Percentiles rank a stretch among this genome's conserved stretches.
Evolutionary conservation across 2,888 invertebrate species (phyloP).

Genomic region (Melanotus villosus): DNA sequence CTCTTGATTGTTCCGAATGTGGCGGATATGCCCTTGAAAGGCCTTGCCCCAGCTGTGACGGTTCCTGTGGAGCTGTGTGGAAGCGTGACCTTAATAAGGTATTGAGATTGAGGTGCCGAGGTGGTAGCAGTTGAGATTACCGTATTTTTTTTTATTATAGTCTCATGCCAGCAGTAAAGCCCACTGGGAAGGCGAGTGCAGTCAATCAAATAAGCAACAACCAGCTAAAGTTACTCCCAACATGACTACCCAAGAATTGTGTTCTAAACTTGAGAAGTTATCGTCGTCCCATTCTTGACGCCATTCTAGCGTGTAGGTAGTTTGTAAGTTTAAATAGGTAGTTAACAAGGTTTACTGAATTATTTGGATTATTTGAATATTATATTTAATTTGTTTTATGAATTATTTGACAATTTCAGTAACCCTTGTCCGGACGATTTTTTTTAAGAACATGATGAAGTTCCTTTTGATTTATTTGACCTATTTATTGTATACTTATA

Average conservation of each 20-base stretch:
- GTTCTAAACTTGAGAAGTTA: constrained; percentile 71
- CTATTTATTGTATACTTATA: constrained; percentile 11
- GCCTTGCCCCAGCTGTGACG: constrained; percentile 84
- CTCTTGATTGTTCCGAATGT: constrained; percentile 84
- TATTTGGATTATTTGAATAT: constrained; percentile 20
- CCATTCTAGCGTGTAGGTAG: constrained; percentile 65
- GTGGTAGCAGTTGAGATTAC: not conserved
- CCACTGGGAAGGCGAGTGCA: constrained; percentile 80
- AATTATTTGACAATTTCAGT: constrained; percentile 19
- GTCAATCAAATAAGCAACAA: constrained; percentile 56
- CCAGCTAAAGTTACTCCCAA: constrained; percentile 31
- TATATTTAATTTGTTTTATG: constrained; percentile 12
- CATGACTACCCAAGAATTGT: constrained; percentile 68
- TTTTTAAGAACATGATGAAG: constrained; percentile 27
- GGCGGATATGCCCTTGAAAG: constrained; percentile 83
- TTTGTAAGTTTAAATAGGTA: constrained; percentile 33
- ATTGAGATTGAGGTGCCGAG: constrained; percentile 57
- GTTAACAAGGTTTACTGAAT: constrained; percentile 45
- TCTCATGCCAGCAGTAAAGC: constrained; percentile 81
- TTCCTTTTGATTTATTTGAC: constrained; percentile 34
- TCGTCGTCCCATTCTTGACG: constrained; percentile 68
- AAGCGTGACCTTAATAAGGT: constrained; percentile 85
- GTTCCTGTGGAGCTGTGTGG: constrained; percentile 80
- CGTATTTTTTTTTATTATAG: constrained; percentile 69
- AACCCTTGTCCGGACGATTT: constrained; percentile 19